phyloP scores from a whole-genome alignment of 2,797 vertebrate genomes.

The Pangasius larnaudii region DNA sequence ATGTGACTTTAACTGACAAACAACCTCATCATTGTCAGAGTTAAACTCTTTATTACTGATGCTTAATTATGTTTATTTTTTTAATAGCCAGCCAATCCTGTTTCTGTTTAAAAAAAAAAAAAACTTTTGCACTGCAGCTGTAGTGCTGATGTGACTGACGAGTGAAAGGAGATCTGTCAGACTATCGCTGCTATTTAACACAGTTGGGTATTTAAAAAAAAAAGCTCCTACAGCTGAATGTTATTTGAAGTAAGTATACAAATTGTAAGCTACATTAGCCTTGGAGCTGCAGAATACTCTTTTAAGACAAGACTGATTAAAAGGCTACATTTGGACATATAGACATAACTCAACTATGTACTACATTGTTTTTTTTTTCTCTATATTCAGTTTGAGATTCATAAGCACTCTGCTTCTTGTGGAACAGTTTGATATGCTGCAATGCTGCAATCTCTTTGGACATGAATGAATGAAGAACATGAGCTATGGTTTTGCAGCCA shows the following conservation, averaged over 20 bases:
- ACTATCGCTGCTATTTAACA: neutral
- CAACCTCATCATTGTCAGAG: neutral
- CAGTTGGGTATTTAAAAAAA: neutral
- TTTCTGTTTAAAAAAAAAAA: too few species aligned
- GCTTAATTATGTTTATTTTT: neutral
- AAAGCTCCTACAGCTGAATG: neutral
- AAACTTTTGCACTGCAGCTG: too few species aligned
- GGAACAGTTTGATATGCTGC: neutral
- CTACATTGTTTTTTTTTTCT: neutral
- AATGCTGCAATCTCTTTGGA: neutral
- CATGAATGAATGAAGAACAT: neutral
- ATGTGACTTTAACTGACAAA: neutral
- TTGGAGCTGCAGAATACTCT: neutral
- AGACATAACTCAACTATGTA: too few species aligned
- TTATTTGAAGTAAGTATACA: neutral
- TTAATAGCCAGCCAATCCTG: neutral
- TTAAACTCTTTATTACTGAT: neutral
- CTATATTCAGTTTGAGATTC: neutral
- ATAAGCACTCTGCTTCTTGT: neutral
- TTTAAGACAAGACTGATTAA: neutral
- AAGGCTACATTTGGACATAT: neutral
- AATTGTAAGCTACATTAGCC: neutral
- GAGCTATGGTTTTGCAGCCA: neutral
- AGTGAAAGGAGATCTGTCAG: too few species aligned
- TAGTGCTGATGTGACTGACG: too few species aligned